Base-by-base conservation (phyloP, 2,888 invertebrate genomes). In the Aelia acuminata region DNA sequence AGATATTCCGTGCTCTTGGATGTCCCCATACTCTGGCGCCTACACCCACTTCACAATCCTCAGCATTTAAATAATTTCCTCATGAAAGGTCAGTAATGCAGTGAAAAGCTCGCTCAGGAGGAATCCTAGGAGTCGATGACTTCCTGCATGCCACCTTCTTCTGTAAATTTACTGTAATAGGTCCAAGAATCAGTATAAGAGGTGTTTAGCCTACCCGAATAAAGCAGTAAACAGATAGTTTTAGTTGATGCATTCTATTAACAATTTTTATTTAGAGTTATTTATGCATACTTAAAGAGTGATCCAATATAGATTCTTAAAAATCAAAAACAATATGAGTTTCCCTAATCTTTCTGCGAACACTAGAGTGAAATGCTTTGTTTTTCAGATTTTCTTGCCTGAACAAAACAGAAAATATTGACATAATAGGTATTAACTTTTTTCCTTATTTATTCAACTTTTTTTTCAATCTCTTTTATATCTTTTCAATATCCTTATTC, bases 31-130 rank as follows among this genome's bases (percentile, higher is more conserved):
- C n/a, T 70, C 31, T 80, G 80, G 80, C 80, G 80, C 80, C 13
- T 80, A 47, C 80, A 80, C 80, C 22, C 80, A 80, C 39, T 47
- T 80, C n/a, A 80, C 80, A 80, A 80, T 80, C 48, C 48, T 43
- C 87, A 70, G 87, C 53, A 87, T 87, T 87, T 87, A 87, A 87
- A 87, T 87, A 87, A 87, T 87, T 70, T 70, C 70, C 57, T 39
- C 47, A 63, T 48, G 85, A 87, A 87, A 87, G 87, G 87, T 87
- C 87, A 87, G 87, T 47, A 47, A 87, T 70, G 63, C 87, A 49
- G 49, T 4, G 43, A 35, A 47, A 7, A 3, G 84, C 49, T 50
- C 50, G 20, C 50, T 20, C 26, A 84, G 2, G 49, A 48, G 50
- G 50, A 48, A 26, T 84, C 49, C 49, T 0, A 31, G 26, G 49